These are phyloP conservation scores for Polydrusus tereticollis DNA, from an alignment of 2,888 invertebrate species.

Conservation along the genomic window DNA sequence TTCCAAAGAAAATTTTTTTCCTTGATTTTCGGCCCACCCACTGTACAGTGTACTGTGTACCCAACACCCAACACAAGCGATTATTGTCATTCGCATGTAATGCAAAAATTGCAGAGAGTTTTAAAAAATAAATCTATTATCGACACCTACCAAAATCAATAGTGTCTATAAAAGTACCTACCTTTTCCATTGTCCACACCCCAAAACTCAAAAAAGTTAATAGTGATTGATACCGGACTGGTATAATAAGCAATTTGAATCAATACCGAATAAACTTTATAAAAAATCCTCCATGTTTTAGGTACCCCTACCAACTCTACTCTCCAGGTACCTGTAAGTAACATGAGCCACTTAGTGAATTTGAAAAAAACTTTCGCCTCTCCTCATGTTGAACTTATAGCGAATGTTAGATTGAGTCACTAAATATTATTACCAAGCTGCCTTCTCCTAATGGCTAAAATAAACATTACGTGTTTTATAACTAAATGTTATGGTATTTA, in stretches of 20 bases:
- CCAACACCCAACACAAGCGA: too few relatives aligned
- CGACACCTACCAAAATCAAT: too few relatives aligned
- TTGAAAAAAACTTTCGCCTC: conserved; percentile 11
- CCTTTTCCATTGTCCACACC: conserved; percentile 29
- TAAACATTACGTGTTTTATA: too few relatives aligned
- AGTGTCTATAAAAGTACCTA: too few relatives aligned
- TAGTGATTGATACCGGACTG: not conserved
- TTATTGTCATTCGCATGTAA: too few relatives aligned
- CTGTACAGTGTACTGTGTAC: too few relatives aligned
- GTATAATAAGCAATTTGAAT: conserved; percentile 12
- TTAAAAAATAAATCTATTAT: too few relatives aligned
- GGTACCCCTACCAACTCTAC: not conserved
- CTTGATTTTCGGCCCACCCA: too few relatives aligned
- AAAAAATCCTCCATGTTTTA: not conserved
- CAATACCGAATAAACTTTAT: conserved; percentile 26
- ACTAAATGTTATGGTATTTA: too few relatives aligned
- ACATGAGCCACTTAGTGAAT: conserved; percentile 13
- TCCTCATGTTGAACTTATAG: not conserved
- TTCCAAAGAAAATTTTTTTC: too few relatives aligned
- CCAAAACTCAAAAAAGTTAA: conserved; percentile 8
- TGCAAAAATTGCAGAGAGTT: too few relatives aligned
- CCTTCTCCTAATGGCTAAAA: too few relatives aligned
- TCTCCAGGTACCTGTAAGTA: conserved; percentile 29
- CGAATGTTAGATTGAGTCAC: not conserved
- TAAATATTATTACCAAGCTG: not conserved